phyloP scores from a whole-genome alignment of 2,113 vertebrate genomes.

The Syrrhaptes paradoxus region DNA sequence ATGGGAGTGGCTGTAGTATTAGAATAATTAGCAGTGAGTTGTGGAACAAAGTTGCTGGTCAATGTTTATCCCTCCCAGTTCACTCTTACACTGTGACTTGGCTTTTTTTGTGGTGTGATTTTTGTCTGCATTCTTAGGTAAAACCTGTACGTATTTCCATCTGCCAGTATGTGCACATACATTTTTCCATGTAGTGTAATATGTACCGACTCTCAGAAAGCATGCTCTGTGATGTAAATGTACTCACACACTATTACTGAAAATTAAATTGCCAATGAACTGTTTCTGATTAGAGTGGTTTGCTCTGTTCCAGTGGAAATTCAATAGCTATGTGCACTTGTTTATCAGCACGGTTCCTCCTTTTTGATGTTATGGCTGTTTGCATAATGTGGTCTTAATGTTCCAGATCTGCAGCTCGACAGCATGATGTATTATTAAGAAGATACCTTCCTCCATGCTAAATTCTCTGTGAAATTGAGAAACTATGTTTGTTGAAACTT shows the following conservation, averaged over 20 bases:
- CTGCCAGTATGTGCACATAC: neutral
- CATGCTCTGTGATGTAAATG: neutral
- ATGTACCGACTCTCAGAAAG: neutral
- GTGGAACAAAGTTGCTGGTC: neutral
- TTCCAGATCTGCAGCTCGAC: neutral
- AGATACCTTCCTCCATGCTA: neutral
- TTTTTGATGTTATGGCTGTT: neutral
- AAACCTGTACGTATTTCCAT: neutral
- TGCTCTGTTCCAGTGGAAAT: neutral
- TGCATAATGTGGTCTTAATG: neutral
- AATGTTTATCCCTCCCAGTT: neutral
- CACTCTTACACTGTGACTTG: neutral
- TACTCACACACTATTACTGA: neutral
- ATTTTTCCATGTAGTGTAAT: neutral
- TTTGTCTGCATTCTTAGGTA: neutral
- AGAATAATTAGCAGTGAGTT: neutral
- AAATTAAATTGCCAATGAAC: neutral
- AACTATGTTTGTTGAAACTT: neutral
- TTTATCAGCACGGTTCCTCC: neutral
- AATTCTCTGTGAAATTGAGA: neutral
- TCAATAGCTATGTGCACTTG: neutral
- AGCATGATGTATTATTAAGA: neutral
- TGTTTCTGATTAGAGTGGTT: neutral
- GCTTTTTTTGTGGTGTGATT: neutral
- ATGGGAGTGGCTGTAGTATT: neutral